Evolutionary conservation across 2,888 invertebrate species (phyloP), one percentile per base, ranked within the genome.

Genomic region (Camponotus fellah): DNA sequence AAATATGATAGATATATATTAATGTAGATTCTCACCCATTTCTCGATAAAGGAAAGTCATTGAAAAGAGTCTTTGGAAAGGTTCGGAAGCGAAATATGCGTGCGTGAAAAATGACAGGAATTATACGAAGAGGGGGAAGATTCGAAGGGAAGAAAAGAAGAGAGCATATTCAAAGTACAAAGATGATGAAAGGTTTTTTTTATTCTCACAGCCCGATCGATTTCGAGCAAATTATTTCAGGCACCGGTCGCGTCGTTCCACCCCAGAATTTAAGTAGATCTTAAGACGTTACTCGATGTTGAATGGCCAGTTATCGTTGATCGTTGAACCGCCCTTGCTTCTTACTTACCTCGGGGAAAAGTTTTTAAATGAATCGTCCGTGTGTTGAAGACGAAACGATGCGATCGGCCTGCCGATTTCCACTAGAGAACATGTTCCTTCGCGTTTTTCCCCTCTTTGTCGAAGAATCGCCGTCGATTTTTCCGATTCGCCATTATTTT

Each of bases 321-420:
- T 77, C 77, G 77, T 80, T 80, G 79, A 80, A 80, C 72, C 79
- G 72, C 79, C 72, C 72, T 80, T 80, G 60, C 79, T 80, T 60
- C 74, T 80, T 80, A 80, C 79, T 60, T 80, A 71, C 9, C 79
- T 80, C 60, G 72, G 37, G 53, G 46, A 80, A 80, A 66, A 71
- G 79, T 80, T 80, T 80, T 80, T 80, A 71, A 80, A 80, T 77
- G 66, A 62, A 77, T 80, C 71, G 79, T 80, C 79, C 79, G 79
- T 80, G 26, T 72, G 72, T 80, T 80, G 79, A 79, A 60, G 37
- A 26, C 12, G 72, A 71, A 71, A 60, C 72, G 72, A 21, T 26
- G 72, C 46, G 60, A 80, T 60, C 72, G 60, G 53, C 53, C 69
- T 34, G 17, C n/a, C 69, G 53, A 46, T 69, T 69, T 53, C n/a